Evolutionary conservation across 1,140 invertebrate genomes (phyloP), one percentile per base, ranked within the genome.

Genomic region (Trichonephila clavipes): DNA sequence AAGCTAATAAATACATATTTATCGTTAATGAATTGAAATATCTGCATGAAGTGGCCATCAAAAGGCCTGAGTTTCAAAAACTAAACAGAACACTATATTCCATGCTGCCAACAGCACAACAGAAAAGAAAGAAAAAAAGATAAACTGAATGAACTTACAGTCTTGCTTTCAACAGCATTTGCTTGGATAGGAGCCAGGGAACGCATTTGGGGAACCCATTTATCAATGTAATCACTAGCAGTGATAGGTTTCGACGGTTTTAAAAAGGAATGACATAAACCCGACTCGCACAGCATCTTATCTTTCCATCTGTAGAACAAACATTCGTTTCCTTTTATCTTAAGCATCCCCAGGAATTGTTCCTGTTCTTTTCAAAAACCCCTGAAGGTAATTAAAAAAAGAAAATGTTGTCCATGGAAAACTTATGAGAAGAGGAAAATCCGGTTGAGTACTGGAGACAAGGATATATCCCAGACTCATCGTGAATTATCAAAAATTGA

Each of bases 141-240:
- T 21, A n/a, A 69, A n/a, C 24, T 28, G 66, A 77, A 19, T 18
- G 72, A 40, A 77, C 72, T 16, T 16, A 1, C 1, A 14, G 12
- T 5, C 18, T 28, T 77, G 72, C 28, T 77, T 77, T 77, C 34
- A 40, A 77, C 72, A 34, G 4, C 3, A 34, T 3, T 34, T 40
- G 18, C 16, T 77, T 77, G 72, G 72, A 77, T 16, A 28, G 28
- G 28, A 40, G 24, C 72, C 72, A 77, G 72, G 28, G 1, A 77
- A 34, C 24, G 69, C 14, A 34, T 77, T 40, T 40, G 28, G 72
- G 72, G 28, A 59, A 64, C 0, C 4, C 85, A 62, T 58, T 62
- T 7, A 64, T 87, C 85, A 34, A 7, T 87, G 7, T 87, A 87
- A 87, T 87, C 85, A 87, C 24, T 58, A 61, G 8, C 40, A 62